Evolutionary conservation across 2,113 vertebrate genomes (phyloP), one percentile per base, ranked within the genome.

Genomic region (Hipposideros armiger): DNA sequence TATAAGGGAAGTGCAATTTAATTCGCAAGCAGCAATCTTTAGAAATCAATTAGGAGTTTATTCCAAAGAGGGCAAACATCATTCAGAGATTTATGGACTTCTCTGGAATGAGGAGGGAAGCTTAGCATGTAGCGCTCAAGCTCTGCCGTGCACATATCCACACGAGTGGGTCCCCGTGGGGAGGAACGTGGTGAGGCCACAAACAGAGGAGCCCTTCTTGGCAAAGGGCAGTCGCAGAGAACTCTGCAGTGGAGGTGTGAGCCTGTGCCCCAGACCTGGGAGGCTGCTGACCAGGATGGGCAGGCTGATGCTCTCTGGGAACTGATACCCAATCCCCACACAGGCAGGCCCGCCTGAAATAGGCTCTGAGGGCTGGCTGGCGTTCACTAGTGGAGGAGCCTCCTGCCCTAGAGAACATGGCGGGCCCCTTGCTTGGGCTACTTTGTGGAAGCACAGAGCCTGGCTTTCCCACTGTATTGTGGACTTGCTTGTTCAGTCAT

Each of bases 1-100:
- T 45, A 13, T 24, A 83, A 2, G 52, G 30, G 58, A 98, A 97
- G 91, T 88, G 45, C 45, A 78, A 97, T 83, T 90, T 69, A 76
- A 97, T 94, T 94, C 96, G 95, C 89, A 83, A 96, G 36, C 90
- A 94, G 90, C 8, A 94, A 90, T 97, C 97, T 97, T 86, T 95
- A 94, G 89, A 94, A 95, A 96, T 97, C 96, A 90, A 90, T 94
- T 80, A 97, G n/a, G 73, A 92, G 87, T 94, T 94, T 58, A 81
- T 95, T 90, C 67, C 92, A 97, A 93, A 66, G 11, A 54, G 20
- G 1, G 92, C 58, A 95, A 94, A 97, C 69, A 85, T 45, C 28
- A 85, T 62, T 58, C 22, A 50, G 40, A 89, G 94, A 97, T 95
- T 95, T 97, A 94, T 52, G 52, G 32, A 90, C 47, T 66, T 95